Base-by-base conservation (phyloP, 1,140 invertebrate species). In the Formica exsecta region DNA sequence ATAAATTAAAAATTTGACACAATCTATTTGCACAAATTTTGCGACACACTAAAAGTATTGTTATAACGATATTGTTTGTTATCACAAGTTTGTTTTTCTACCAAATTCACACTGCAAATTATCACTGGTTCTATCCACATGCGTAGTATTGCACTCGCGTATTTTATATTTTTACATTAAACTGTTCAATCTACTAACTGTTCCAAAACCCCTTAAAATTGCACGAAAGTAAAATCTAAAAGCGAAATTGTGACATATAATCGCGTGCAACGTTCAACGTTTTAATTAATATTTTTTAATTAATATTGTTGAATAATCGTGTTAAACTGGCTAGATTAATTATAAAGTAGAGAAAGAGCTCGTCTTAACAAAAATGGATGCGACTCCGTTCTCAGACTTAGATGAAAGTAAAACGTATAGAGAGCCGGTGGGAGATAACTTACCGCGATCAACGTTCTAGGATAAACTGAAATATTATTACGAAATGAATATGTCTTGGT, bases 221-320 rank as follows among this genome's bases (percentile, higher is more conserved):
- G 36, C 57, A 22, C 29, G 74, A 89, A 90, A 90, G 87, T 90
- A 80, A 89, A 90, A 89, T 89, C 61, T 54, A 84, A 80, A 54
- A 51, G 57, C 16, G 57, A 36, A 16, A 29, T 36, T 38, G 76
- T 11, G 13, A 16, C 64, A 25, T 41, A 41, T 54, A 38, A 76
- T 65, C 51, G 41, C 13, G 29, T 48, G 38, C 44, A 61, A 51
- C 44, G 38, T 29, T 11, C 32, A 57, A 22, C 22, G 16, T 87
- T 73, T 59, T 85, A n/a, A n/a, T n/a, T n/a, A n/a, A n/a, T n/a
- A n/a, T n/a, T 75, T 5, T 16, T 61, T 11, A 54, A 74, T 5
- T 54, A 36, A 57, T 22, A 22, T n/a, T 7, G 51, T n/a, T 9
- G 13, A 74, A 59, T 54, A 22, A 73, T 8, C n/a, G 0, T 25